phyloP scores from a whole-genome alignment of 2,888 invertebrate genomes.

The Ditylenchus weischeri region DNA sequence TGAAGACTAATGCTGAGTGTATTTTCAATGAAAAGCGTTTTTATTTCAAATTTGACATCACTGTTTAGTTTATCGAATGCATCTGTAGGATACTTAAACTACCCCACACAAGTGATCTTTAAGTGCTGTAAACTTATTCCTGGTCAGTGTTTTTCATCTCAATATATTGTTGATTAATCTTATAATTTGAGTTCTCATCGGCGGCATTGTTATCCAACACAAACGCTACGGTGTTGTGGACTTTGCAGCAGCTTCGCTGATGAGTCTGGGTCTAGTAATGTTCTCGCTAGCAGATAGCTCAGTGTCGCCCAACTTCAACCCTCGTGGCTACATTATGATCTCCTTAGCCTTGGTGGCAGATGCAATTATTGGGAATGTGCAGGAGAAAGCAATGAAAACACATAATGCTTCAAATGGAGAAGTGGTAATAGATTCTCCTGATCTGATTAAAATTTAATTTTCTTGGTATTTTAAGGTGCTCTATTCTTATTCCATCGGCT shows the following conservation, averaged over 20 bases:
- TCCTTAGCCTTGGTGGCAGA: slow-evolving; percentile 84
- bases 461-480: slow-evolving; percentile 63
- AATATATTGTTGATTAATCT: too few species aligned
- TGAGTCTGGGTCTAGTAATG: slow-evolving; percentile 62
- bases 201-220: slow-evolving; percentile 63
- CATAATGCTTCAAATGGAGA: slow-evolving; percentile 81
- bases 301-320: slow-evolving; percentile 66
- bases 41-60: too few species aligned
- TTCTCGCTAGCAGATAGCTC: slow-evolving; percentile 78
- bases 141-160: slow-evolving; percentile 58
- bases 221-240: slow-evolving; percentile 41
- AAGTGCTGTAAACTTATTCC: slow-evolving; percentile 93
- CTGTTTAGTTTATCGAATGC: slow-evolving; percentile 64
- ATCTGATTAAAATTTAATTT: slow-evolving; percentile 1
- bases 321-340: slow-evolving; percentile 63
- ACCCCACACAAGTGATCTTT: slow-evolving; percentile 92
- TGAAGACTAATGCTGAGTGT: too few species aligned
- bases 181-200: slow-evolving; percentile 69
- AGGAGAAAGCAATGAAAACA: slow-evolving; percentile 87
- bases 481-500: slow-evolving; percentile 85
- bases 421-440: slow-evolving; percentile 65
- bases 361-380: slow-evolving; percentile 91
- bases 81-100: slow-evolving; percentile 70
- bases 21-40: too few species aligned
- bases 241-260: slow-evolving; percentile 47